phyloP scores from a whole-genome alignment of 2,888 invertebrate genomes.

The Drosophila trichaetosa region DNA sequence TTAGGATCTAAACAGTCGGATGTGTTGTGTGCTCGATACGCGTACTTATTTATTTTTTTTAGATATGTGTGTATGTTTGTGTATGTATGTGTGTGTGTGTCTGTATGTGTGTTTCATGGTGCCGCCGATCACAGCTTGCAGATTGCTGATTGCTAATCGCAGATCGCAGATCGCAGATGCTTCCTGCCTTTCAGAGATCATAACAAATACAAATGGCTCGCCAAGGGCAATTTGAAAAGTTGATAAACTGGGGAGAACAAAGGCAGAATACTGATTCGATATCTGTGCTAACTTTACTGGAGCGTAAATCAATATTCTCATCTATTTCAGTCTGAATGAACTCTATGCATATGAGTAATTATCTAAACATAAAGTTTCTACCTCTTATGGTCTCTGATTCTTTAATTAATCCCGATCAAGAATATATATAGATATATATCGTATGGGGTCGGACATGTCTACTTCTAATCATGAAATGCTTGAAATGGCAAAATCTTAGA shows the following conservation, averaged over 20 bases:
- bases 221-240: slow-evolving; percentile 3
- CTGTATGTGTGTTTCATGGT: slow-evolving; percentile 4
- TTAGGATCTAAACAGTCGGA: slow-evolving; percentile 43
- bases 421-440: neutral
- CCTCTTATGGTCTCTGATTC: neutral
- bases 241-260: neutral
- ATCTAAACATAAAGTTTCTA: neutral
- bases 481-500: neutral
- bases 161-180: slow-evolving; percentile 1
- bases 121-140: slow-evolving; percentile 20
- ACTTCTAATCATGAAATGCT: neutral
- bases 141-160: slow-evolving; percentile 12
- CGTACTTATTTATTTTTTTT: slow-evolving; percentile 16
- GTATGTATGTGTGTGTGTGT: neutral
- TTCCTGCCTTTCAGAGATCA: slow-evolving; percentile 26
- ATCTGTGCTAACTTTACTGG: neutral
- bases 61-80: neutral
- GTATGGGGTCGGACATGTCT: neutral
- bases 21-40: slow-evolving; percentile 23
- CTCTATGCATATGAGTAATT: neutral
- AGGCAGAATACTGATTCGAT: no score
- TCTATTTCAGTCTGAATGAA: no score
- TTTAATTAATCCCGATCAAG: neutral
- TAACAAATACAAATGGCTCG: slow-evolving; percentile 13
- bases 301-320: neutral